A percentile compares a stretch with the other conserved stretches of the same genome.
Evolutionary conservation across 1,140 invertebrate species (phyloP).

Genomic region (Eriocheir sinensis): DNA sequence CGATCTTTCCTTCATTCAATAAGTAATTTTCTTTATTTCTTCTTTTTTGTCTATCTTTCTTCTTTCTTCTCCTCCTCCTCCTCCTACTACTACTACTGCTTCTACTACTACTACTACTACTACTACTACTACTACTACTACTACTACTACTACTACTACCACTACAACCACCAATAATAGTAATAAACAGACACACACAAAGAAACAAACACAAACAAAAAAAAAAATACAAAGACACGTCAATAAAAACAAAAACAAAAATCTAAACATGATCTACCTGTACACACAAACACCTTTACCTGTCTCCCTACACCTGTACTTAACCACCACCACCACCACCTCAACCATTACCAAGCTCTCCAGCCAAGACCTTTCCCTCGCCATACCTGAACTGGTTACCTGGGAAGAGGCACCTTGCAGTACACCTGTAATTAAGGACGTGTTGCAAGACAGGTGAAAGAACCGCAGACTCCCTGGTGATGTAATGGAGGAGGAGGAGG

Average conservation of each 20-base stretch:
- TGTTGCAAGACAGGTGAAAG: background rate
- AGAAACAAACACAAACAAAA: no score
- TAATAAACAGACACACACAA: no score
- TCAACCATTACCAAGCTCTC: no score
- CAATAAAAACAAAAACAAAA: no score
- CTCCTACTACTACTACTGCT: background rate
- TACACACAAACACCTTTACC: no score
- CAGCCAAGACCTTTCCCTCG: no score
- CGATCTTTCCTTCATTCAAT: background rate
- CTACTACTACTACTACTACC: constrained; percentile 29
- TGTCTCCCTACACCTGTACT: no score
- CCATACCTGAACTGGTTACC: no score
- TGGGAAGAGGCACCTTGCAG: no score
- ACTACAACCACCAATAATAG: background rate
- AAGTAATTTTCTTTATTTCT: background rate
- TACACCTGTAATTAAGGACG: background rate
- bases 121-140: constrained; percentile 24
- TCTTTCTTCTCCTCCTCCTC: background rate
- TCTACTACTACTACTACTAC: background rate
- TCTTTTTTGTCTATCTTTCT: background rate
- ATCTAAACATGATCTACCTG: no score
- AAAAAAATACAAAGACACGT: no score
- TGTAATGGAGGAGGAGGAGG: constrained; percentile 33
- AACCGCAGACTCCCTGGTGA: background rate
- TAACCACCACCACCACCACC: no score